phyloP scores from a whole-genome alignment of 2,113 vertebrate genomes.

The Protobothrops flavoviridis region DNA sequence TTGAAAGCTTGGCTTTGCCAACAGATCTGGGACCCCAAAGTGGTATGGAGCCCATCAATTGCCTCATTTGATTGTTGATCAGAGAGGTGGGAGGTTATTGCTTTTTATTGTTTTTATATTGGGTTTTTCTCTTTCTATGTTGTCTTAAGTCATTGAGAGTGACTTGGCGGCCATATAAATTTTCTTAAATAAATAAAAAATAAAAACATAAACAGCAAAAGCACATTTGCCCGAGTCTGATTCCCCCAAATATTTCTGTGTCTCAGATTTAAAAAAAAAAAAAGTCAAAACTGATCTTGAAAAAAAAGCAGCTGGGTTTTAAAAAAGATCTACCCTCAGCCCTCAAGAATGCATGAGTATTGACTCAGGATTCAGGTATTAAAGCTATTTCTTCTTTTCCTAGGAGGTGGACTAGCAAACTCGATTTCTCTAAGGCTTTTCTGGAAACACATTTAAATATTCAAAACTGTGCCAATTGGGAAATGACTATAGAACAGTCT shows the following conservation, averaged over 20 bases:
- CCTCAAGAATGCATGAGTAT: neutral
- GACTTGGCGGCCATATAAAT: neutral
- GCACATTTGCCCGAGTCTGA: neutral
- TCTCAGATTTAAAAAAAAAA: neutral
- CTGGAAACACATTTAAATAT: constrained; percentile 48
- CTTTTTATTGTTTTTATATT: no score
- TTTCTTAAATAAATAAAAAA: no score
- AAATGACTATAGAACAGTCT: constrained; percentile 42
- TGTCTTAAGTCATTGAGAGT: neutral
- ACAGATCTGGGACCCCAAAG: no score
- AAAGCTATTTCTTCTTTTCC: constrained; percentile 50
- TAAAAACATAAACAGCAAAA: neutral
- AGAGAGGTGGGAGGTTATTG: no score
- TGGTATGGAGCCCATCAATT: no score
- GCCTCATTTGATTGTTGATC: no score
- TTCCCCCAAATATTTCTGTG: neutral
- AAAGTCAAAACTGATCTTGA: constrained; percentile 7
- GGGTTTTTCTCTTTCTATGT: neutral
- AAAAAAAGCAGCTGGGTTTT: constrained; percentile 24
- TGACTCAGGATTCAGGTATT: constrained; percentile 22
- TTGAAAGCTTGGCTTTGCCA: no score
- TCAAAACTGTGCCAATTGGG: constrained; percentile 46
- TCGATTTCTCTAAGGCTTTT: constrained; percentile 46
- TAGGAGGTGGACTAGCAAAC: constrained; percentile 27
- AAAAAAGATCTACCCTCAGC: constrained; percentile 25